Base-by-base conservation (phyloP, 2,113 vertebrate genomes). In the Chlamydotis undulata region DNA sequence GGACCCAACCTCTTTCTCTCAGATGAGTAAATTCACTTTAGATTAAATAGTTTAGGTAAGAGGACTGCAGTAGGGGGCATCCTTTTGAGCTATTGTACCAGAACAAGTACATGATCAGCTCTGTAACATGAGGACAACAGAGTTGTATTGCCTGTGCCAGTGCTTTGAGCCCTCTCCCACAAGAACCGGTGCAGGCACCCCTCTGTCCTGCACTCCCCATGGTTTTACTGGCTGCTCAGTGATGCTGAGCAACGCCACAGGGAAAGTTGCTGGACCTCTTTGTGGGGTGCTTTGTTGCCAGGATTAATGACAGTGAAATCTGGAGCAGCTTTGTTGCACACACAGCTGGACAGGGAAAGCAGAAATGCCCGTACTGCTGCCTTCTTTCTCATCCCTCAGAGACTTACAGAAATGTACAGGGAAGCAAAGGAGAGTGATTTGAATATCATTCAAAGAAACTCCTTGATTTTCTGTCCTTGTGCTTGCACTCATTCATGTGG, bases 201-300 rank as follows among this genome's bases (percentile, higher is more conserved):
- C 29, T 35, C 26, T 45, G 29, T 19, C 12, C 23, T 0, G 8
- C 22, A 33, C 11, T 31, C 0, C 0, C 4, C 3, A 10, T 28
- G 14, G 1, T 35, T 74, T 77, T 84, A 3, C 29, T 31, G 6
- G 7, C 14, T 70, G 9, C 19, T 41, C 21, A n/a, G 25, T 2
- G 9, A 3, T n/a, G 37, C 3, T 0, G 0, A 28, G 13, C 33
- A 45, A 9, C 19, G 17, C 3, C 14, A 5, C 3, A 1, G 6
- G 13, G 12, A 60, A 67, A 37, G 10, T 6, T 25, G 3, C 56
- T 28, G 33, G 17, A 7, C 28, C 11, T 37, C 7, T 53, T 22
- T 8, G 33, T n/a, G 19, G 6, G 5, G 2, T 47, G 21, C 6
- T 64, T 47, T 59, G 22, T 6, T 71, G 45, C 6, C 55, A 33